Evolutionary conservation across 1,140 invertebrate species (phyloP).

Genomic region (Anagrus nilaparvatae): DNA sequence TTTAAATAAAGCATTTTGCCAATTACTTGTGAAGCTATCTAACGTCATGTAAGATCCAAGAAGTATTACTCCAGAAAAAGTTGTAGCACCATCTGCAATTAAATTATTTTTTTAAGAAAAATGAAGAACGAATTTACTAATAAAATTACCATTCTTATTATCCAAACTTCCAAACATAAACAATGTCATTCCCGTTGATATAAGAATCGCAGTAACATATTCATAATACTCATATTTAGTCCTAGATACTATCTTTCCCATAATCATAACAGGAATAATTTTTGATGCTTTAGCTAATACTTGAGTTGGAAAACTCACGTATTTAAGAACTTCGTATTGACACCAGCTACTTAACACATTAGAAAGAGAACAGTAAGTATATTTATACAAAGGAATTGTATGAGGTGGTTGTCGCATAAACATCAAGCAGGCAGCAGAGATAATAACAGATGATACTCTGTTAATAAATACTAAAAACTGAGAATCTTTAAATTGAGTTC

Average conservation of each 20-base stretch:
- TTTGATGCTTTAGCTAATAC: slow-evolving; percentile 89
- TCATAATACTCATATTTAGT: slow-evolving; percentile 88
- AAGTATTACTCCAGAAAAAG: slow-evolving; percentile 77
- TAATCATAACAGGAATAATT: slow-evolving; percentile 96
- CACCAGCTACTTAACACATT: slow-evolving; percentile 99
- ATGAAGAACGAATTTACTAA: neutral
- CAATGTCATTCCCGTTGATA: slow-evolving; percentile 86
- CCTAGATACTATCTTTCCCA: slow-evolving; percentile 87
- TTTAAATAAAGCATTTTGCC: slow-evolving; percentile 87
- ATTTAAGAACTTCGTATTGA: slow-evolving; percentile 98
- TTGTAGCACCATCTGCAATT: slow-evolving; percentile 53
- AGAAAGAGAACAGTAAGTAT: slow-evolving; percentile 91
- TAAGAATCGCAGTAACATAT: slow-evolving; percentile 80
- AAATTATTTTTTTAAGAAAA: slow-evolving; percentile 10
- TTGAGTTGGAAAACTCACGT: slow-evolving; percentile 95
- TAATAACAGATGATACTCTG: slow-evolving; percentile 72
- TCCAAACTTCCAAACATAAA: slow-evolving; percentile 70
- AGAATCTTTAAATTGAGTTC: slow-evolving; percentile 76
- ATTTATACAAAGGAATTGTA: slow-evolving; percentile 86
- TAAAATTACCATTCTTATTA: slow-evolving; percentile 38
- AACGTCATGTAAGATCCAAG: slow-evolving; percentile 85
- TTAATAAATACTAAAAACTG: slow-evolving; percentile 95
- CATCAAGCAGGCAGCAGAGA: slow-evolving; percentile 55
- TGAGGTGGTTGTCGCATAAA: slow-evolving; percentile 58
- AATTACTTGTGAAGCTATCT: slow-evolving; percentile 98